Conservation (phyloP, 30 jellyfish, hydroid and myxozoan genomes). For the Hydra vulgaris region DNA sequence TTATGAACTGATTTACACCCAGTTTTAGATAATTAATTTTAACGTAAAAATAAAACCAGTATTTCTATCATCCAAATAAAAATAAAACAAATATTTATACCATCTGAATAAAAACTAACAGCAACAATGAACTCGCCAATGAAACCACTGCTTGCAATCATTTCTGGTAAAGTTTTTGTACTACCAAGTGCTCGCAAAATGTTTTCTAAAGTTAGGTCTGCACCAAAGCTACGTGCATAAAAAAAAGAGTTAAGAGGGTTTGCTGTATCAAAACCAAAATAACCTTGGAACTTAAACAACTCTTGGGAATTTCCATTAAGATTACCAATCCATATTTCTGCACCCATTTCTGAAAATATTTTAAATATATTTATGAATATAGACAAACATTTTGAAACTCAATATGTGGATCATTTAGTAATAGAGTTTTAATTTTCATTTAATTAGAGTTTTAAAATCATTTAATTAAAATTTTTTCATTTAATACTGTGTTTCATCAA, state of each 20-base stretch:
- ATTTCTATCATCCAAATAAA: no score
- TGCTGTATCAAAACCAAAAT: conserved; percentile 38
- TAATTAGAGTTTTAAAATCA: no score
- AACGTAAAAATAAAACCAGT: no score
- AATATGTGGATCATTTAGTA: no score
- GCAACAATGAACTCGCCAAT: background rate
- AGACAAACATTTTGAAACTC: no score
- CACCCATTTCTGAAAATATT: conserved; percentile 40
- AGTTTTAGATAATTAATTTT: no score
- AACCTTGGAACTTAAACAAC: conserved; percentile 8
- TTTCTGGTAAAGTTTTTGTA: background rate
- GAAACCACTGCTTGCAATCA: background rate
- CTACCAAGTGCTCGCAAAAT: background rate
- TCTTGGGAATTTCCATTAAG: conserved; percentile 7
- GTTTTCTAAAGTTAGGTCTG: background rate
- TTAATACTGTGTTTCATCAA: no score
- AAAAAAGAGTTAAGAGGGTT: conserved; percentile 39
- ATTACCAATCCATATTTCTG: conserved; percentile 57
- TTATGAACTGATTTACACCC: no score
- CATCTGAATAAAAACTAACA: background rate
- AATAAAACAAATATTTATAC: no score
- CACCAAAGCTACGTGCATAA: conserved; percentile 16
- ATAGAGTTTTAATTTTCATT: no score
- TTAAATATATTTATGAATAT: no score
- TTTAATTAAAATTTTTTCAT: no score